Evolutionary conservation across 2,797 vertebrate species (phyloP).

Genomic region (Malacoctenus gilli): DNA sequence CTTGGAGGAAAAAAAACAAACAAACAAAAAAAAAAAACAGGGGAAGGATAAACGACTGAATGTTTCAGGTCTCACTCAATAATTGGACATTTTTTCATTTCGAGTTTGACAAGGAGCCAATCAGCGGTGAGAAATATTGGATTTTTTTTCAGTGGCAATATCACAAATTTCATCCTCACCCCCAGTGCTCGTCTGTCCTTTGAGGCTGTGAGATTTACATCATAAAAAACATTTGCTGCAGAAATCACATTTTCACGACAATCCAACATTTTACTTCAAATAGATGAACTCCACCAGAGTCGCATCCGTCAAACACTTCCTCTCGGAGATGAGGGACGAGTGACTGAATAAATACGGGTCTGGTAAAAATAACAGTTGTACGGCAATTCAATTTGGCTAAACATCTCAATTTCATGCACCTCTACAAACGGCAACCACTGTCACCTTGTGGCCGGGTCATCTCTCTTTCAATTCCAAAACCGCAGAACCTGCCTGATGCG

Average conservation of each 20-base stretch:
- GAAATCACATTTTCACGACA: not conserved
- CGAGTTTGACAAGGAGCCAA: not conserved
- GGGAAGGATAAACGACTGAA: no score
- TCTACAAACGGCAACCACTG: constrained; percentile 4
- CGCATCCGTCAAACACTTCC: not conserved
- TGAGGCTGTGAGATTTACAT: not conserved
- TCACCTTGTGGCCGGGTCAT: not conserved
- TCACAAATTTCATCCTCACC: no score
- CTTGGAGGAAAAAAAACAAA: no score
- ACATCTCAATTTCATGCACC: constrained; percentile 10
- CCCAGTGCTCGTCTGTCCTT: no score
- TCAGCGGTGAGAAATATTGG: no score
- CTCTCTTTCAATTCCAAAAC: no score
- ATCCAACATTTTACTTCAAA: constrained; percentile 8
- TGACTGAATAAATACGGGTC: constrained; percentile 53
- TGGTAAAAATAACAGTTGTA: constrained; percentile 35
- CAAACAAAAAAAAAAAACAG: no score
- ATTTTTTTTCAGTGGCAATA: not conserved
- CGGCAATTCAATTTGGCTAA: constrained; percentile 10
- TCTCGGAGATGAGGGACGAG: constrained; percentile 8
- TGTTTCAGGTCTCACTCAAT: no score
- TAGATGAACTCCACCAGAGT: constrained; percentile 7
- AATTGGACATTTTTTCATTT: no score
- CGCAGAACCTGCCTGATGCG: constrained; percentile 5
- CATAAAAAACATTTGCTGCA: not conserved